phyloP scores from a whole-genome alignment of 2,888 invertebrate species.

The Drosophila barbarae region DNA sequence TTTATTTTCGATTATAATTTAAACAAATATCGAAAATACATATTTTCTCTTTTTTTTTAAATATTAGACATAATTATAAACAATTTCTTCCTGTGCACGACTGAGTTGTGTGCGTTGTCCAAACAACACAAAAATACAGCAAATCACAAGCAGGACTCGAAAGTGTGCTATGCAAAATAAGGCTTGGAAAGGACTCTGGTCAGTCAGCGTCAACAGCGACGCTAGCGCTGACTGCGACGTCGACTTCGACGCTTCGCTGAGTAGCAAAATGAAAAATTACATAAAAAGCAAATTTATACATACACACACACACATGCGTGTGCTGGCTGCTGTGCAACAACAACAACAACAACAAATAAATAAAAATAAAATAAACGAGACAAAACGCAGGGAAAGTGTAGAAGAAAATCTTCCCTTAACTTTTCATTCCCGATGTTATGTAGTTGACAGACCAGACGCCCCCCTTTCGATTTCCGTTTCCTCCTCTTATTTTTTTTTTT shows the following conservation, averaged over 20 bases:
- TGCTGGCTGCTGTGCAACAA: conserved; percentile 41
- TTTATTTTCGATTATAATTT: background rate
- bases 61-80: background rate
- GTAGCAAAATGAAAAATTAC: conserved; percentile 66
- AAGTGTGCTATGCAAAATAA: conserved; percentile 57
- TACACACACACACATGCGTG: conserved; percentile 8
- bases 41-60: background rate
- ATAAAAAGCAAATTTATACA: conserved; percentile 73
- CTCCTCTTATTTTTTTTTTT: background rate
- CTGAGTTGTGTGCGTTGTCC: conserved; percentile 7
- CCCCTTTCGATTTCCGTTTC: conserved; percentile 43
- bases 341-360: background rate
- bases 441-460: conserved; percentile 68
- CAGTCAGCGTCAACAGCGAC: conserved; percentile 27
- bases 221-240: conserved; percentile 26
- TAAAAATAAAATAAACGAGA: conserved; percentile 21
- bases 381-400: conserved; percentile 34
- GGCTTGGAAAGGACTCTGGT: conserved; percentile 38
- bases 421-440: conserved; percentile 66
- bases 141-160: conserved; percentile 58
- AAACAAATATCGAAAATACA: too few relatives aligned
- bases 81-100: background rate
- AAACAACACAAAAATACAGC: conserved; percentile 48
- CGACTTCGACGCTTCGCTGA: background rate
- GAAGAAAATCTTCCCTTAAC: conserved; percentile 67